Percentiles rank a stretch among this genome's conserved stretches.
phyloP scores from a whole-genome alignment of 2,113 vertebrate genomes.

The Poecilia latipinna region DNA sequence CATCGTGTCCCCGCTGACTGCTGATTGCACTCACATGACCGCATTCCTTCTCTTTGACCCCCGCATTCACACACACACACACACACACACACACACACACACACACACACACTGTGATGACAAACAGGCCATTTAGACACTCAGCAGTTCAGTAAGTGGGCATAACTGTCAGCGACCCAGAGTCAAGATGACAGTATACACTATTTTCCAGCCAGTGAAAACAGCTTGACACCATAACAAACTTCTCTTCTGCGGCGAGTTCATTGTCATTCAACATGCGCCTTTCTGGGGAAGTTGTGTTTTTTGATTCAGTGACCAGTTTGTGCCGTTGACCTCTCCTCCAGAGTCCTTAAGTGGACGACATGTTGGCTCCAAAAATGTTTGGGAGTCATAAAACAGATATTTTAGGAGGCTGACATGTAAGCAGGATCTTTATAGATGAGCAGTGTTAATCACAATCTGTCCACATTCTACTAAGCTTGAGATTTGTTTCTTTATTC shows the following conservation, averaged over 20 bases:
- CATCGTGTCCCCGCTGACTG: constrained; percentile 50
- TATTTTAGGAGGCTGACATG: constrained; percentile 30
- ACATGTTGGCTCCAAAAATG: constrained; percentile 37
- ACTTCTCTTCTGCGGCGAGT: background rate
- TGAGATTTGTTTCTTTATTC: constrained; percentile 2
- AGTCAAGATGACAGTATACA: constrained; percentile 44
- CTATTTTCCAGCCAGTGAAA: constrained; percentile 47
- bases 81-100: background rate
- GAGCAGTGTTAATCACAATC: background rate
- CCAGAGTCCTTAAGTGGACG: constrained; percentile 2
- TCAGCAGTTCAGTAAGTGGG: constrained; percentile 53
- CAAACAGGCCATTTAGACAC: constrained; percentile 54
- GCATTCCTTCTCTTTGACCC: constrained; percentile 66
- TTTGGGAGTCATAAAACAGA: constrained; percentile 59
- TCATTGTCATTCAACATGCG: constrained; percentile 11
- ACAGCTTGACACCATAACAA: constrained; percentile 19
- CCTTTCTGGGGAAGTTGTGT: background rate
- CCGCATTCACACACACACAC: constrained; percentile 40
- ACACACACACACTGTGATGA: constrained; percentile 68
- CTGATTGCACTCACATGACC: constrained; percentile 46
- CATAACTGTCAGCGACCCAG: constrained; percentile 38
- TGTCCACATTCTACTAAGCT: background rate
- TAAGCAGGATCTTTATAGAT: constrained; percentile 30
- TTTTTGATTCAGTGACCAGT: constrained; percentile 11
- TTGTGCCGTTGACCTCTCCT: constrained; percentile 24